Conservation (phyloP, 2,113 vertebrate genomes). For the Epinephelus lanceolatus region DNA sequence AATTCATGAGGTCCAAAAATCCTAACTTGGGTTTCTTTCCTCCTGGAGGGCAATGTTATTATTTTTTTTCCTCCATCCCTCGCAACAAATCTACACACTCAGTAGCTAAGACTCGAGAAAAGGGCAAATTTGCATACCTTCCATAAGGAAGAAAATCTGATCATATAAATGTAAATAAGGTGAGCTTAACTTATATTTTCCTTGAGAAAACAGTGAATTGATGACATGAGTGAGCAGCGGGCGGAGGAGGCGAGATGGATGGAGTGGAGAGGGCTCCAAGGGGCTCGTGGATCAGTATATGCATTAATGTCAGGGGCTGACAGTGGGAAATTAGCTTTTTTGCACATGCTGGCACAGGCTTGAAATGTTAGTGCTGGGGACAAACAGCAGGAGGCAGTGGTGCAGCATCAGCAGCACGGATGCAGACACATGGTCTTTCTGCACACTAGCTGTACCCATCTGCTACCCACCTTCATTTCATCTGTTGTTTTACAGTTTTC, state of each 20-base stretch:
- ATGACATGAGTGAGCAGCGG: constrained; percentile 72
- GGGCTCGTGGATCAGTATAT: constrained; percentile 61
- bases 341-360: background rate
- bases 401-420: constrained; percentile 46
- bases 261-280: constrained; percentile 61
- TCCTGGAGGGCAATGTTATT: constrained; percentile 82
- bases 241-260: constrained; percentile 48
- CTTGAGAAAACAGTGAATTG: constrained; percentile 77
- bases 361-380: constrained; percentile 30
- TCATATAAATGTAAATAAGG: constrained; percentile 90
- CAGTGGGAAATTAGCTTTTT: constrained; percentile 38
- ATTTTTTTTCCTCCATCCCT: constrained; percentile 52
- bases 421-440: constrained; percentile 10
- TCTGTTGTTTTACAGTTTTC: background rate
- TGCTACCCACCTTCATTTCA: background rate
- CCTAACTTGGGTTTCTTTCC: constrained; percentile 72
- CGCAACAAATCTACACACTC: constrained; percentile 71
- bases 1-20: constrained; percentile 83
- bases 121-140: constrained; percentile 86
- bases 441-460: background rate
- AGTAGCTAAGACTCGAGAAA: constrained; percentile 75
- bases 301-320: constrained; percentile 60
- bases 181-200: constrained; percentile 84
- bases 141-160: constrained; percentile 84
- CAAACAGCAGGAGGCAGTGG: constrained; percentile 76